A percentile compares a stretch with the other conserved stretches of the same genome.
phyloP scores from a whole-genome alignment of 2,888 invertebrate genomes.

The Scaptomyza tumidula region DNA sequence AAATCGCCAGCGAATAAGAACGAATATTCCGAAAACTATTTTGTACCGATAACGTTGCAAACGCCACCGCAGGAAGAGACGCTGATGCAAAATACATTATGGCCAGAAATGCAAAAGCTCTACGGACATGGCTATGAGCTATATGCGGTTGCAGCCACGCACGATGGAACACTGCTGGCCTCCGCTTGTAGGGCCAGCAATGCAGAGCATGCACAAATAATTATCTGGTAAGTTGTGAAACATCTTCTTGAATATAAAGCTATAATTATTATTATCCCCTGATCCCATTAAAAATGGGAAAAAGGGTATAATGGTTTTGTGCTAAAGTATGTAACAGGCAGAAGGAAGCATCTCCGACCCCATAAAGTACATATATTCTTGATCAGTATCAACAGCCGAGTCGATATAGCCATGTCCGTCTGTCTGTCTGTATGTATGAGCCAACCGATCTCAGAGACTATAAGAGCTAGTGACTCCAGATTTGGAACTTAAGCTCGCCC shows the following conservation, averaged over 20 bases:
- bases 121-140: constrained; percentile 99
- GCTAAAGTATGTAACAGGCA: too few relatives aligned
- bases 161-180: constrained; percentile 90
- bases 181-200: constrained; percentile 94
- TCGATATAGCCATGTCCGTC: too few relatives aligned
- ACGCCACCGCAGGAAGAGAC: constrained; percentile 95
- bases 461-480: too few relatives aligned
- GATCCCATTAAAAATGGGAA: too few relatives aligned
- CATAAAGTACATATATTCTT: too few relatives aligned
- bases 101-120: constrained; percentile 98
- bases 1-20: constrained; percentile 85
- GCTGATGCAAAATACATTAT: constrained; percentile 95
- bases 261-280: too few relatives aligned
- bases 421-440: too few relatives aligned
- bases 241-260: neutral
- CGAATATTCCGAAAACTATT: constrained; percentile 88
- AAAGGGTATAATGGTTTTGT: too few relatives aligned
- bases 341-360: too few relatives aligned
- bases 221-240: constrained; percentile 90
- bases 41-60: constrained; percentile 85
- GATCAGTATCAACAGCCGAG: too few relatives aligned
- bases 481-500: too few relatives aligned
- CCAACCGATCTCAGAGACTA: too few relatives aligned
- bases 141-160: constrained; percentile 90
- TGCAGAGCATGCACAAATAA: constrained; percentile 92